phyloP scores from a whole-genome alignment of 1,140 invertebrate species.

The Oncopeltus fasciatus region DNA sequence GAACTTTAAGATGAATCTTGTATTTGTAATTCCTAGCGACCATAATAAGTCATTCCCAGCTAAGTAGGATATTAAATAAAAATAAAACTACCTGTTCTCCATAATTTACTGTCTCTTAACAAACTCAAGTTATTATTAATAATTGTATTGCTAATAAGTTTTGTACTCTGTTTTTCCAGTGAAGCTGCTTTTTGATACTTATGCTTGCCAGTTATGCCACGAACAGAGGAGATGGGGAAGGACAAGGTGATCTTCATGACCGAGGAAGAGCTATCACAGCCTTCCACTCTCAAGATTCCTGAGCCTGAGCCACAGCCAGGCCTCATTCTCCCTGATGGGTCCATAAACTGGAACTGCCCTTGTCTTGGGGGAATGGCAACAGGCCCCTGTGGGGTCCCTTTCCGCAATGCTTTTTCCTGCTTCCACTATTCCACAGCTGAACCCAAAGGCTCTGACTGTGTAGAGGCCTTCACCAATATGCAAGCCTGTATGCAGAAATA shows the following conservation, averaged over 20 bases:
- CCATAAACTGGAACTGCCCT: conserved; percentile 94
- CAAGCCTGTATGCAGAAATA: conserved; percentile 82
- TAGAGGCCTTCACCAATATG: conserved; percentile 79
- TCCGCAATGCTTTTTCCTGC: conserved; percentile 85
- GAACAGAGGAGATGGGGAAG: conserved; percentile 45
- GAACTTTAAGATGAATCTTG: no score
- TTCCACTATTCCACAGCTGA: conserved; percentile 68
- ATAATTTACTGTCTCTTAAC: no score
- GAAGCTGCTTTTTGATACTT: no score
- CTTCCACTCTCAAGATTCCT: conserved; percentile 55
- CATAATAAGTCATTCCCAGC: no score
- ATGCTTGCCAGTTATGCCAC: conserved; percentile 28
- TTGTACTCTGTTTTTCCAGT: no score
- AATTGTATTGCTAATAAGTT: no score
- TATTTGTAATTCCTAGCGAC: no score
- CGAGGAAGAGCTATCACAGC: conserved; percentile 58
- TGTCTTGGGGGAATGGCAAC: conserved; percentile 91
- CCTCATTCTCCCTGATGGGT: conserved; percentile 69
- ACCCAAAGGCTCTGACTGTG: conserved; percentile 59
- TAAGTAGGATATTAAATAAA: no score
- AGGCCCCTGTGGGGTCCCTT: conserved; percentile 84
- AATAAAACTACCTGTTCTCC: no score
- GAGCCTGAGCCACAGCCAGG: conserved; percentile 60
- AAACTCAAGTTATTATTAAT: no score
- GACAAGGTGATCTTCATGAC: conserved; percentile 73